Conservation (phyloP, 2,113 vertebrate species). For the Microcebus griseorufus region DNA sequence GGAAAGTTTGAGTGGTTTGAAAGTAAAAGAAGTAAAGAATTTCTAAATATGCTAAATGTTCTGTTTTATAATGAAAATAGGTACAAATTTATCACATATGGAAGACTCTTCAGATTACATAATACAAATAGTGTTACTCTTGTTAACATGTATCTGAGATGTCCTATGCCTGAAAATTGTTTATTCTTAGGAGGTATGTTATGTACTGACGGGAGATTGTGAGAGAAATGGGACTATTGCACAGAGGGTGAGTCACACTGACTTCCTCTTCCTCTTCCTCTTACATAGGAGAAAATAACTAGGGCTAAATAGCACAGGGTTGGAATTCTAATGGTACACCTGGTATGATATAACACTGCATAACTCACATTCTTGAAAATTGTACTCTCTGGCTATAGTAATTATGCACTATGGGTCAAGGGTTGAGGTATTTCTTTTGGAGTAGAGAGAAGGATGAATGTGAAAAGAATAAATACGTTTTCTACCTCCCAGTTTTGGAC, state of each 20-base stretch:
- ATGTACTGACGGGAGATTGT: not conserved
- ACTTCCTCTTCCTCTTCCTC: accelerated
- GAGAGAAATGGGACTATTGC: accelerated
- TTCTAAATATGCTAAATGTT: not conserved
- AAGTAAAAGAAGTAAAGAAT: slow-evolving; percentile 37
- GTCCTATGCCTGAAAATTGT: not conserved
- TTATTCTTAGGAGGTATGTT: not conserved
- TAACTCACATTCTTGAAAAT: not conserved
- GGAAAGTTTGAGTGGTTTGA: slow-evolving; percentile 27
- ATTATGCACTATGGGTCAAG: not conserved
- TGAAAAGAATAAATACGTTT: not conserved
- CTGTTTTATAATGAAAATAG: not conserved
- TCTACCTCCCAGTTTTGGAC: not conserved
- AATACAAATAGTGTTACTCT: not conserved
- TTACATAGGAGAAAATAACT: not conserved
- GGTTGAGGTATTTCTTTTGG: not conserved
- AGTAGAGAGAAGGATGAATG: not conserved
- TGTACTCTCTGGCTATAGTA: not conserved
- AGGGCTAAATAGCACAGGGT: accelerated
- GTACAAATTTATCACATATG: not conserved
- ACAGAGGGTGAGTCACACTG: accelerated
- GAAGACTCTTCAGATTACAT: not conserved
- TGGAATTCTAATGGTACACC: accelerated
- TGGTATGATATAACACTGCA: not conserved
- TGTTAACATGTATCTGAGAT: not conserved